Base-by-base conservation (phyloP, 2,888 invertebrate genomes). In the Andrena minutula region DNA sequence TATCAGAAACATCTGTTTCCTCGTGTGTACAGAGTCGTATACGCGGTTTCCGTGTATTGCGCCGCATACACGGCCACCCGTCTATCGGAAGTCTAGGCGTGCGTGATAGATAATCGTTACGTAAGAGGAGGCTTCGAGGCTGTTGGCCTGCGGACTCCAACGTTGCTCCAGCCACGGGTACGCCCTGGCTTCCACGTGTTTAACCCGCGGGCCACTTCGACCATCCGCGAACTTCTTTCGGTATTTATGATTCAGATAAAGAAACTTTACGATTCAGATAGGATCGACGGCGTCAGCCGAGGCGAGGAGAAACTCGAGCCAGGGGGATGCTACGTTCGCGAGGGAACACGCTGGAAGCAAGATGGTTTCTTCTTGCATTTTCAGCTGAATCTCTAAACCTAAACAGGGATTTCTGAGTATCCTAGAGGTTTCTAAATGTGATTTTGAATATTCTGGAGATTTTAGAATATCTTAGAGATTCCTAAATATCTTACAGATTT, bases 81-180 rank as follows among this genome's bases (percentile, higher is more conserved):
- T 89, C 89, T 90, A 86, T 89, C 85, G 86, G 63, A 82, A 87
- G 90, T 90, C 90, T 90, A 88, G 84, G 83, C 86, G 65, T 68
- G 76, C 84, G 64, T 79, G 76, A 87, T 85, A 82, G 85, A 86
- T 88, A 89, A 86, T 86, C 82, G 66, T 90, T 89, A 88, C 82
- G 84, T 85, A 89, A 89, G 73, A 75, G 60, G 64, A 78, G 65
- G 72, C 75, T 79, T 73, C 69, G 76, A 89, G 90, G 86, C 86
- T 85, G 77, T 89, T 89, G 90, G 82, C 87, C 89, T 85, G 79
- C 58, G 20, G 71, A 73, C 73, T 53, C 6, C 51, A n/a, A 71
- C 58, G 47, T 70, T 23, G 56, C 65, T 73, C 69, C 58, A 2
- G 64, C 56, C 58, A 61, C 69, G 60, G 73, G 64, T 74, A 75